Conservation (phyloP, 2,113 vertebrate genomes). For the Baryphthengus martii region DNA sequence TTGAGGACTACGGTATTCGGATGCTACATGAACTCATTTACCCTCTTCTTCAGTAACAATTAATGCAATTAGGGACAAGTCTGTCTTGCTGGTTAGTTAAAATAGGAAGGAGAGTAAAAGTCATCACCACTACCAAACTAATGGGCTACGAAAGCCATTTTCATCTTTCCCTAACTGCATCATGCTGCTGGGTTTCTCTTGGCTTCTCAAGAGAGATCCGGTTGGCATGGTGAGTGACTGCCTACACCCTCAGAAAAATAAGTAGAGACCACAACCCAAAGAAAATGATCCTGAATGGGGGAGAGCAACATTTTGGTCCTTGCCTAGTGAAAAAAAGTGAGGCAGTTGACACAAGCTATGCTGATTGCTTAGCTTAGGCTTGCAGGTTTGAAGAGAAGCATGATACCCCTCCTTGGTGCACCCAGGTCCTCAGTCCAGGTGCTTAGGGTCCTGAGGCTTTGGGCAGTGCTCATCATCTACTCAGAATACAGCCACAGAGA, state of each 20-base stretch:
- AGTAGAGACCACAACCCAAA: background rate
- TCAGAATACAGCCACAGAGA: background rate
- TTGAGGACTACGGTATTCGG: background rate
- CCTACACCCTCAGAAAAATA: background rate
- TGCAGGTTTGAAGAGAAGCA: background rate
- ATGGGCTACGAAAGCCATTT: background rate
- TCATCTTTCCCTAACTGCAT: background rate
- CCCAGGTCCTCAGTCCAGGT: background rate
- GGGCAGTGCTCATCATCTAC: background rate
- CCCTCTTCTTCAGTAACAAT: background rate
- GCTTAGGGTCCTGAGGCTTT: background rate
- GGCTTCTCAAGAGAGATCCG: background rate
- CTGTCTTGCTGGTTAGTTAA: background rate
- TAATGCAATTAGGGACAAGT: background rate
- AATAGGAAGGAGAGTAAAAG: background rate
- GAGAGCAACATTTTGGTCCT: background rate
- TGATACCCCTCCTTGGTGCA: rapidly evolving
- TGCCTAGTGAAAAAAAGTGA: background rate
- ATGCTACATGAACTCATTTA: background rate
- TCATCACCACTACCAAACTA: background rate
- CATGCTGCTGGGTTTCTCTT: background rate
- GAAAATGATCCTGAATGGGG: background rate
- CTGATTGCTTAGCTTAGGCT: background rate
- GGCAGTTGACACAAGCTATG: background rate
- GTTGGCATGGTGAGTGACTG: rapidly evolving